Evolutionary conservation across 2,888 invertebrate species (phyloP), one percentile per base, ranked within the genome.

Genomic region (Dioctria rufipes): DNA sequence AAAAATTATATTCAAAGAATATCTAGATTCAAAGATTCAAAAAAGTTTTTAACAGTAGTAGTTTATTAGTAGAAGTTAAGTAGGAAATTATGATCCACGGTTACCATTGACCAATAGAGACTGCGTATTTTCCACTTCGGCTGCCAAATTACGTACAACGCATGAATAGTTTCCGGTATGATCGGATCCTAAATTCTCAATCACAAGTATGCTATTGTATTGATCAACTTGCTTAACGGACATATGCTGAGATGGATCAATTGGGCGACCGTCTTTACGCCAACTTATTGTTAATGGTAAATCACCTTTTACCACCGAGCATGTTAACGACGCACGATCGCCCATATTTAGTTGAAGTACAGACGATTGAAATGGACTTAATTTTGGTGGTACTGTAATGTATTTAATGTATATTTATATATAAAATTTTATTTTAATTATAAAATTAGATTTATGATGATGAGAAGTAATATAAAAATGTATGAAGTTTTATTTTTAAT

Each of bases 81-180:
- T 25, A 60, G 51, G 60, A 60, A 37, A 60, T 42, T 42, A 39
- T 46, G 42, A n/a, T 49, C 65, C 40, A 71, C 89, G 89, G 91
- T 93, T 94, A 94, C 94, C 94, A 91, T 94, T 94, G 89, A 94
- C 94, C 91, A 93, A 91, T 87, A 94, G 91, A 85, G 92, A 92
- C 89, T 94, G 93, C 83, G 93, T 92, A 89, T 93, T 93, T 85
- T 93, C 92, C 89, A 93, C 93, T 90, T 93, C 93, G 84, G 94
- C 94, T 82, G 93, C 94, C 85, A 92, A 90, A 89, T 94, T 94
- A 86, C 92, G 91, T 85, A 93, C 94, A 86, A 92, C 92, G 89
- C 94, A 94, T 83, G 93, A 93, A 89, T 94, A 94, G 90, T 94
- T 94, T 88, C 95, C 94, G 85, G 93, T 94, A 90, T 94, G 94